Evolutionary conservation across 2,888 invertebrate genomes (phyloP).

Genomic region (Drosophila subsilvestris): DNA sequence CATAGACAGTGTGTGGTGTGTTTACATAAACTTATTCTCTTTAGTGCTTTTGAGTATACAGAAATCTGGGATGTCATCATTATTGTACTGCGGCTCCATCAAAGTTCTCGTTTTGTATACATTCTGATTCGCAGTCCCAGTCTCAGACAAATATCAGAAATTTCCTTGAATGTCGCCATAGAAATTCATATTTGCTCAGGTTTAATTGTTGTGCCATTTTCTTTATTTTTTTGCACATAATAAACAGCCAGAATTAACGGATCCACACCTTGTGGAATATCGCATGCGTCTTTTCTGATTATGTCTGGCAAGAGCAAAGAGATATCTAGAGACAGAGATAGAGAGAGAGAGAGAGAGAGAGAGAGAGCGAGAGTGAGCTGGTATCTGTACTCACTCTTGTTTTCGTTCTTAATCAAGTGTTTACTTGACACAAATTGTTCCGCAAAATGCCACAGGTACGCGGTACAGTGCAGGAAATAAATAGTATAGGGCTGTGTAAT

Average conservation of each 20-base stretch:
- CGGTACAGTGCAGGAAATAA: constrained; percentile 50
- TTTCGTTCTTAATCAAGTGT: constrained; percentile 36
- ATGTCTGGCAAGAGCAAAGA: not conserved
- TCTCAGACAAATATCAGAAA: constrained; percentile 6
- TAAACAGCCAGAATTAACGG: constrained; percentile 18
- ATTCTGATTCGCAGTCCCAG: constrained; percentile 6
- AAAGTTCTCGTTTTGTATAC: constrained; percentile 25
- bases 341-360: not conserved
- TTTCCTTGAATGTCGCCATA: constrained; percentile 40
- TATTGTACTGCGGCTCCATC: constrained; percentile 24
- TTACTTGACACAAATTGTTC: constrained; percentile 34
- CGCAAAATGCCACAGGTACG: constrained; percentile 16
- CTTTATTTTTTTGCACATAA: constrained; percentile 20
- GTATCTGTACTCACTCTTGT: constrained; percentile 34
- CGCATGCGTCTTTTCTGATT: not conserved
- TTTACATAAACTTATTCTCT: constrained; percentile 3
- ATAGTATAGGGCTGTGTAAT: constrained; percentile 49
- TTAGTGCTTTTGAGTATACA: not conserved
- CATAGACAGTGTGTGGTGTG: not conserved
- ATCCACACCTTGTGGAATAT: constrained; percentile 6
- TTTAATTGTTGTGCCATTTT: constrained; percentile 37
- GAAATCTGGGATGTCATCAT: constrained; percentile 4
- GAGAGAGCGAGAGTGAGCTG: not conserved
- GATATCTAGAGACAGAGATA: not conserved
- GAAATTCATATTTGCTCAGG: constrained; percentile 28